Evolutionary conservation across 2,888 invertebrate species (phyloP).

Genomic region (Harpalus rufipes): DNA sequence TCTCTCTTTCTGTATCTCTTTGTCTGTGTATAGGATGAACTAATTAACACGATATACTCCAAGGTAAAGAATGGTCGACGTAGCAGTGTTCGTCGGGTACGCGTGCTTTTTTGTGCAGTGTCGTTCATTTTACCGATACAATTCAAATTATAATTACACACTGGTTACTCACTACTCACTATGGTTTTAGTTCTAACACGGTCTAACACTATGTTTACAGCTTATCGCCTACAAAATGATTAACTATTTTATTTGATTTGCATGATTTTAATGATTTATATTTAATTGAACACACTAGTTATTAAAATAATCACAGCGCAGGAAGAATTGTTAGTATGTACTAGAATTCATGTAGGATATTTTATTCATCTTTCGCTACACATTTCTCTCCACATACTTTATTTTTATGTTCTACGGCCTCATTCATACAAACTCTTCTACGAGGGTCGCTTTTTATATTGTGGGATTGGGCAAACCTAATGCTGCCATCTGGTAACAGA

Average conservation of each 20-base stretch:
- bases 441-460: too few relatives aligned
- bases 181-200: conserved; percentile 17
- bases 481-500: too few relatives aligned
- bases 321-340: too few relatives aligned
- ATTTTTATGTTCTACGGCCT: too few relatives aligned
- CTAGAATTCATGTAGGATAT: too few relatives aligned
- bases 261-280: background rate
- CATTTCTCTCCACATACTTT: too few relatives aligned
- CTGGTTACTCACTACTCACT: conserved; percentile 38
- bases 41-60: conserved; percentile 87
- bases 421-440: too few relatives aligned
- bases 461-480: too few relatives aligned
- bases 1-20: conserved; percentile 66
- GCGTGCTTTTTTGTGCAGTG: conserved; percentile 66
- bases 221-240: conserved; percentile 29
- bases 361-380: too few relatives aligned
- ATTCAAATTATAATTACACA: conserved; percentile 43
- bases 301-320: too few relatives aligned
- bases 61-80: conserved; percentile 81
- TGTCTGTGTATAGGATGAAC: conserved; percentile 82
- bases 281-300: too few relatives aligned
- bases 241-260: conserved; percentile 20
- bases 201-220: conserved; percentile 7
- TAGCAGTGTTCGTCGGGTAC: conserved; percentile 65
- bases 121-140: conserved; percentile 49